Percentiles rank a stretch among this genome's conserved stretches.
phyloP scores from a whole-genome alignment of 1,140 invertebrate genomes.

The Platorchestia sp. region DNA sequence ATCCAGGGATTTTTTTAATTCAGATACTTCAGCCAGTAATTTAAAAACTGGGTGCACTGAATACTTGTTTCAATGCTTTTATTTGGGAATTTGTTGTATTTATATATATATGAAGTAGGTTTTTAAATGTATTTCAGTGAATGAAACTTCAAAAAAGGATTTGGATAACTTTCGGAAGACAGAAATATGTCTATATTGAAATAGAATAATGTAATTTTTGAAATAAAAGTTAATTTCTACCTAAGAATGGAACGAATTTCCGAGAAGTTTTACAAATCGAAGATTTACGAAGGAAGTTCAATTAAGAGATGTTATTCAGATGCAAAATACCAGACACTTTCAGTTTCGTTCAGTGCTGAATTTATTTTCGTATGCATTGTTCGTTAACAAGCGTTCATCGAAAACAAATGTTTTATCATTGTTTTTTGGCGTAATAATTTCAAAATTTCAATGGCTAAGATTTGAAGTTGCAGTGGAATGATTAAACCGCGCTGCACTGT shows the following conservation, averaged over 20 bases:
- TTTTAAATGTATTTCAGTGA: too few species aligned
- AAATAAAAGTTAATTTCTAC: neutral
- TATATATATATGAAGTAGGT: too few species aligned
- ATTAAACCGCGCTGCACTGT: neutral
- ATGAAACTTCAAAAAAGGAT: too few species aligned
- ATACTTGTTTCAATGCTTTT: too few species aligned
- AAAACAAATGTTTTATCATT: neutral
- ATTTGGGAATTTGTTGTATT: too few species aligned
- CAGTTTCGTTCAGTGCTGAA: neutral
- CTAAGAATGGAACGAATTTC: too few species aligned
- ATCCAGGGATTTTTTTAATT: too few species aligned
- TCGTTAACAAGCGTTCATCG: neutral
- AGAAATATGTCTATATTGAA: neutral
- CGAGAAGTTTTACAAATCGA: neutral
- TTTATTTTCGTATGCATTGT: neutral
- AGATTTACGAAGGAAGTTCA: neutral
- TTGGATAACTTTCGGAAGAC: too few species aligned
- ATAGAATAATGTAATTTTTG: constrained; percentile 38
- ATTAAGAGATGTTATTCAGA: neutral
- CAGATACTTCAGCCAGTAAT: too few species aligned
- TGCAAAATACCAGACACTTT: neutral
- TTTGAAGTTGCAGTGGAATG: neutral
- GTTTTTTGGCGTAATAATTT: neutral
- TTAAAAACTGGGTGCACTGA: too few species aligned
- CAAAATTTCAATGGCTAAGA: neutral